Evolutionary conservation across 2,113 vertebrate genomes (phyloP).

Genomic region (Puma concolor): DNA sequence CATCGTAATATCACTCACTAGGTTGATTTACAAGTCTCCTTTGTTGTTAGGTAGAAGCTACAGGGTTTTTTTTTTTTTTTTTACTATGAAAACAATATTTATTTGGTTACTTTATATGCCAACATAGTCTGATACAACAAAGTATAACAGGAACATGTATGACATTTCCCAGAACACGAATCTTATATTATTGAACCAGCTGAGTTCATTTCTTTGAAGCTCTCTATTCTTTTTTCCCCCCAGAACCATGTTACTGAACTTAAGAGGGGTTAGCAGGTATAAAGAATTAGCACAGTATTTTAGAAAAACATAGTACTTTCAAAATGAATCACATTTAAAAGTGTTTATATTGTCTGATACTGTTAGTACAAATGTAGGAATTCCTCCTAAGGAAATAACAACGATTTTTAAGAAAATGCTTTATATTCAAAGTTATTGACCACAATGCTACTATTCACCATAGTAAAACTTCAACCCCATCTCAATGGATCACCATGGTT

Average conservation of each 20-base stretch:
- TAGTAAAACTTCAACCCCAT: background rate
- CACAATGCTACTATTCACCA: background rate
- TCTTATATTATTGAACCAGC: background rate
- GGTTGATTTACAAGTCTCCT: background rate
- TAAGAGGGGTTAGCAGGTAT: background rate
- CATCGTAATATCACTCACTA: background rate
- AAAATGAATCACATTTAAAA: background rate
- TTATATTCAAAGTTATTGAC: background rate
- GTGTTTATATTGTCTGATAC: background rate
- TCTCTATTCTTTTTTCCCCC: background rate
- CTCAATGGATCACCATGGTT: background rate
- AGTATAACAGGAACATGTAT: background rate
- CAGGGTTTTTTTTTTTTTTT: background rate
- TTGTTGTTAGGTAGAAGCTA: background rate
- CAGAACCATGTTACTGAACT: background rate
- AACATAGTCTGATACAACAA: background rate
- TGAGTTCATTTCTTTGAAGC: background rate
- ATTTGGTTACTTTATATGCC: background rate
- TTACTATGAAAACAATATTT: background rate
- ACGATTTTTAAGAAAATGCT: background rate
- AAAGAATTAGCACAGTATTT: background rate
- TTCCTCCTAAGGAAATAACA: background rate
- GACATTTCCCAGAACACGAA: background rate
- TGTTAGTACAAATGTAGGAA: background rate
- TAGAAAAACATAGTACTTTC: background rate